These are phyloP conservation scores for Mormyrops boulengeri DNA, from an alignment of 2,797 vertebrate species.

Conservation along the genomic window DNA sequence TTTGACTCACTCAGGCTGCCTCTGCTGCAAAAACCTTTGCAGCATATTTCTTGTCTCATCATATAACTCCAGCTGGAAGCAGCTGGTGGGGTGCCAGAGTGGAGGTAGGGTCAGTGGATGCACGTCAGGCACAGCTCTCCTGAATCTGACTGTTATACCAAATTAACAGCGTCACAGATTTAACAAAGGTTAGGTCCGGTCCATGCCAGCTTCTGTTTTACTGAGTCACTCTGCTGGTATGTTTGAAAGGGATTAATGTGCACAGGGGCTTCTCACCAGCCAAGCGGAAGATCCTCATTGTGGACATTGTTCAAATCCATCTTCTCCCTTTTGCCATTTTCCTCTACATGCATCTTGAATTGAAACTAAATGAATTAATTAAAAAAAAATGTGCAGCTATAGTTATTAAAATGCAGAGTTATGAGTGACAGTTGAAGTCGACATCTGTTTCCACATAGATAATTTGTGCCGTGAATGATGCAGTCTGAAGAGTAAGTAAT, in stretches of 20 bases:
- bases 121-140: constrained; percentile 21
- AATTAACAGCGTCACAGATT: neutral
- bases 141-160: constrained; percentile 22
- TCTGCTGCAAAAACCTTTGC: constrained; percentile 12
- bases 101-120: constrained; percentile 21
- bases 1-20: constrained; percentile 35
- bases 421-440: constrained; percentile 11
- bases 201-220: neutral
- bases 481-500: constrained; percentile 11
- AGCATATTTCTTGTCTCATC: constrained; percentile 33
- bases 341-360: neutral
- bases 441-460: constrained; percentile 21
- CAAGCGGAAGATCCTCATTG: neutral
- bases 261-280: neutral
- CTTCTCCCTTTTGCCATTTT: neutral
- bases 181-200: neutral
- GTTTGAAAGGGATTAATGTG: neutral
- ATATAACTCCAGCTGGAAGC: constrained; percentile 27
- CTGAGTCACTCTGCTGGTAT: neutral
- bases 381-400: neutral
- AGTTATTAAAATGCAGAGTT: constrained; percentile 3
- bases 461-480: constrained; percentile 19
- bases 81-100: constrained; percentile 24
- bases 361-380: neutral
- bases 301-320: neutral